Conservation (phyloP, 2,888 invertebrate genomes). For the Andrena minutula region DNA sequence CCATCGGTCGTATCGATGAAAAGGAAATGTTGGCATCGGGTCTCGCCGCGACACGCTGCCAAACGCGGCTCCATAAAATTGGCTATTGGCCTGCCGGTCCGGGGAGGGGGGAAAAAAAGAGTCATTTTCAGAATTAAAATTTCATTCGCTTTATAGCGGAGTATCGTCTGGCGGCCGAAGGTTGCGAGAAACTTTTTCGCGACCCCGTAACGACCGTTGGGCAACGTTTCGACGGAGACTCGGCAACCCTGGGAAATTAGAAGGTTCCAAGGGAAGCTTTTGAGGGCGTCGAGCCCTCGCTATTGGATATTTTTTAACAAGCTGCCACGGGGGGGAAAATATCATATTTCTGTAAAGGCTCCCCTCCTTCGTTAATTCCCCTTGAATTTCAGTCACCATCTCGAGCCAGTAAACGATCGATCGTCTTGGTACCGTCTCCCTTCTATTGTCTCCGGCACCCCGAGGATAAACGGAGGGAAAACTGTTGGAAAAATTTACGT, state of each 20-base stretch:
- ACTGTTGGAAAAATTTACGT: conserved; percentile 75
- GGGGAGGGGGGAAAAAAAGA: neutral
- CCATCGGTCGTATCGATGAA: conserved; percentile 42
- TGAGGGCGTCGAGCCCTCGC: conserved; percentile 64
- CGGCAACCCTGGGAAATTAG: conserved; percentile 54
- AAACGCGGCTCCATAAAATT: conserved; percentile 51
- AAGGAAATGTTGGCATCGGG: conserved; percentile 54
- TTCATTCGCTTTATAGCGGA: neutral
- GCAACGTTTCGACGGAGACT: conserved; percentile 4
- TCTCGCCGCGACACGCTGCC: conserved; percentile 35
- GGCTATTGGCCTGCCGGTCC: conserved; percentile 27
- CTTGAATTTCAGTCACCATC: conserved; percentile 70
- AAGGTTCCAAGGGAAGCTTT: conserved; percentile 51
- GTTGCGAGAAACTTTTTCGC: neutral
- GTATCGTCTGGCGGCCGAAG: too few species aligned
- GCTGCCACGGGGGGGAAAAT: conserved; percentile 73
- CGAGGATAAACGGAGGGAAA: conserved; percentile 60
- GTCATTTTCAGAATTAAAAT: conserved; percentile 51
- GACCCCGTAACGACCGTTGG: neutral
- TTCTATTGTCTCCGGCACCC: conserved; percentile 78
- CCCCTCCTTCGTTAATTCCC: conserved; percentile 49
- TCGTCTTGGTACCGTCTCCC: conserved; percentile 78
- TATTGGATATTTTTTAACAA: conserved; percentile 81
- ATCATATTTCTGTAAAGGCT: conserved; percentile 80
- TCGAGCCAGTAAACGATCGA: conserved; percentile 77